phyloP scores from a whole-genome alignment of 2,888 invertebrate genomes.

The Chrysolina oricalcia region DNA sequence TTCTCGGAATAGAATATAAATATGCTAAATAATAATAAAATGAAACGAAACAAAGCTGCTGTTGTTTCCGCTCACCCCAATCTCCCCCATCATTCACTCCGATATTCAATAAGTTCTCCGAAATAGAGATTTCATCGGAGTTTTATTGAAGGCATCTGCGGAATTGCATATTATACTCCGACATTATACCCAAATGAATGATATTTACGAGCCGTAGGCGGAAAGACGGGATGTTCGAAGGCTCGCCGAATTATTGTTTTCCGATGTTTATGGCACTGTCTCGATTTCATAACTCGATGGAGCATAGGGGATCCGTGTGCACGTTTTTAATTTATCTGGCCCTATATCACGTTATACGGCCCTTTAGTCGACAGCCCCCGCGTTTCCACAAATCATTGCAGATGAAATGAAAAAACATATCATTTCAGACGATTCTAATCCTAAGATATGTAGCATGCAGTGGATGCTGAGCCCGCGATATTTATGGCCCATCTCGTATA shows the following conservation, averaged over 20 bases:
- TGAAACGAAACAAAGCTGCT: slow-evolving; percentile 11
- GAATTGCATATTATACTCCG: slow-evolving; percentile 53
- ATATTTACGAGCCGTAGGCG: slow-evolving; percentile 65
- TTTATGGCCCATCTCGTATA: slow-evolving; percentile 57
- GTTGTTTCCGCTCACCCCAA: slow-evolving; percentile 8
- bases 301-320: slow-evolving; percentile 65
- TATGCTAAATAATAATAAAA: too few relatives aligned
- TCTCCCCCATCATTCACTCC: slow-evolving; percentile 28
- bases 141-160: slow-evolving; percentile 50
- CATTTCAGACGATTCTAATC: slow-evolving; percentile 62
- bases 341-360: slow-evolving; percentile 70
- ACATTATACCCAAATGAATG: slow-evolving; percentile 60
- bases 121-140: slow-evolving; percentile 49
- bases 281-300: slow-evolving; percentile 73
- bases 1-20: not conserved
- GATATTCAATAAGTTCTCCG: slow-evolving; percentile 35
- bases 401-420: slow-evolving; percentile 68
- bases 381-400: slow-evolving; percentile 65
- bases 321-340: slow-evolving; percentile 74
- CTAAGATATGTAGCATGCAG: slow-evolving; percentile 62
- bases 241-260: slow-evolving; percentile 72
- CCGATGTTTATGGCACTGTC: slow-evolving; percentile 73
- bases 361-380: slow-evolving; percentile 68
- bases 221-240: slow-evolving; percentile 63
- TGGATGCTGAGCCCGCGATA: slow-evolving; percentile 57